phyloP scores from a whole-genome alignment of 2,888 invertebrate genomes.

The Allygus modestus region DNA sequence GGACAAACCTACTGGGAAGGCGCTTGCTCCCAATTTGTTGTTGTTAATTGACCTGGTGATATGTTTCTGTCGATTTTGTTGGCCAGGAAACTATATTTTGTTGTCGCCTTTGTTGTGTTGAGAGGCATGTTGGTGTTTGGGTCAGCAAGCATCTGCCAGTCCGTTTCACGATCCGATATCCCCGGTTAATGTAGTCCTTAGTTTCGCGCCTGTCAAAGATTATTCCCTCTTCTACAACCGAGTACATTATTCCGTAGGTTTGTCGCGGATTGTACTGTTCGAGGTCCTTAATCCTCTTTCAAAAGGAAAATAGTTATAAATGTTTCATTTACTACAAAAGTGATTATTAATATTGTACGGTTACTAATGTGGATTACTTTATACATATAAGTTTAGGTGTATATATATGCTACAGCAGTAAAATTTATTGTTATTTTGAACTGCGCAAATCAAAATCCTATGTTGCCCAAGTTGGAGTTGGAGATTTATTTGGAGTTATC shows the following conservation, averaged over 20 bases:
- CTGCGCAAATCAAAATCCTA: slow-evolving; percentile 69
- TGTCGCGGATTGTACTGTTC: slow-evolving; percentile 27
- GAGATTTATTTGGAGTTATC: slow-evolving; percentile 68
- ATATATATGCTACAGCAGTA: slow-evolving; percentile 56
- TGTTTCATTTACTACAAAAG: slow-evolving; percentile 38
- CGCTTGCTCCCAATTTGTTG: slow-evolving; percentile 23
- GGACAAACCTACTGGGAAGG: slow-evolving; percentile 26
- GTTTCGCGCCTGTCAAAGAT: not conserved
- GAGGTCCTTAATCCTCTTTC: slow-evolving; percentile 21
- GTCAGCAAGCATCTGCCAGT: slow-evolving; percentile 6
- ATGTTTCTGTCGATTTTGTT: slow-evolving; percentile 45
- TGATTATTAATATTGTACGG: slow-evolving; percentile 45
- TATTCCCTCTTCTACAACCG: not conserved
- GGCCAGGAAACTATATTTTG: slow-evolving; percentile 46
- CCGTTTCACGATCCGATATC: too few relatives aligned
- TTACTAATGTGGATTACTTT: slow-evolving; percentile 36
- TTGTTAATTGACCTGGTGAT: slow-evolving; percentile 31
- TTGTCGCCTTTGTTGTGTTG: slow-evolving; percentile 55
- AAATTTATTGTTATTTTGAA: slow-evolving; percentile 66
- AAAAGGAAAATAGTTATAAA: slow-evolving; percentile 17
- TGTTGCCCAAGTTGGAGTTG: slow-evolving; percentile 67
- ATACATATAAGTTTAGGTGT: slow-evolving; percentile 60
- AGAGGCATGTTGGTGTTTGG: slow-evolving; percentile 51
- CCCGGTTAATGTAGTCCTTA: not conserved
- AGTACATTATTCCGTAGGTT: slow-evolving; percentile 22